These are phyloP conservation scores for Danaus chrysippus DNA, from an alignment of 2,888 invertebrate species.

Conservation along the genomic window DNA sequence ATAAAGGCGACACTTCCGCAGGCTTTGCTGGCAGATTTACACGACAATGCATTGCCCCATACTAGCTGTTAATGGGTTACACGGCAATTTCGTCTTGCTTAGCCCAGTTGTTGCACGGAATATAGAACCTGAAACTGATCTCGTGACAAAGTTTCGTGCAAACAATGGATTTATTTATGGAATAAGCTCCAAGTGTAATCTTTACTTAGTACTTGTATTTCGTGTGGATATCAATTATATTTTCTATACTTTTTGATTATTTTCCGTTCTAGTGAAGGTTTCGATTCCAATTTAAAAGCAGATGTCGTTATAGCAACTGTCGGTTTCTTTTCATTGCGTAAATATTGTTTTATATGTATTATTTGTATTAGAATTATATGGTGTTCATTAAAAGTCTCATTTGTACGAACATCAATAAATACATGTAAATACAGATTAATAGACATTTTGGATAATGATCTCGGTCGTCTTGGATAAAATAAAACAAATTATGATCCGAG, in stretches of 20 bases:
- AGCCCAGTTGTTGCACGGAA: constrained; percentile 9
- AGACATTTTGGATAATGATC: constrained; percentile 24
- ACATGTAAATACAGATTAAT: constrained; percentile 24
- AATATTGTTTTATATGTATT: constrained; percentile 15
- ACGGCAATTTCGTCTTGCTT: constrained; percentile 27
- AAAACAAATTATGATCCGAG: constrained; percentile 34
- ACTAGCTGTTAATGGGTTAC: constrained; percentile 34
- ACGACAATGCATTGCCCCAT: constrained; percentile 31
- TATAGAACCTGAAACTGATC: constrained; percentile 2
- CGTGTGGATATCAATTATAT: neutral
- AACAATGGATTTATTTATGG: neutral
- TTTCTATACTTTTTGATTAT: too few relatives aligned
- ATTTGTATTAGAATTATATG: constrained; percentile 23
- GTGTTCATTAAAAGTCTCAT: constrained; percentile 25
- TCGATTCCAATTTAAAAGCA: constrained; percentile 8
- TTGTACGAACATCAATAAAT: constrained; percentile 24
- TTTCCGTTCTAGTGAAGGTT: too few relatives aligned
- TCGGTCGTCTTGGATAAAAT: constrained; percentile 21
- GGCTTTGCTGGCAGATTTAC: constrained; percentile 51
- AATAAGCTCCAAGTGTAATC: neutral
- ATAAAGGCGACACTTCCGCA: constrained; percentile 69
- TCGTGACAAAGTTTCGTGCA: constrained; percentile 2
- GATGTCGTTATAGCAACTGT: constrained; percentile 10
- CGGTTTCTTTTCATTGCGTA: constrained; percentile 18
- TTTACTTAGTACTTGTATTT: neutral